phyloP scores from a whole-genome alignment of 2,797 vertebrate species.

The Spatula clypeata region DNA sequence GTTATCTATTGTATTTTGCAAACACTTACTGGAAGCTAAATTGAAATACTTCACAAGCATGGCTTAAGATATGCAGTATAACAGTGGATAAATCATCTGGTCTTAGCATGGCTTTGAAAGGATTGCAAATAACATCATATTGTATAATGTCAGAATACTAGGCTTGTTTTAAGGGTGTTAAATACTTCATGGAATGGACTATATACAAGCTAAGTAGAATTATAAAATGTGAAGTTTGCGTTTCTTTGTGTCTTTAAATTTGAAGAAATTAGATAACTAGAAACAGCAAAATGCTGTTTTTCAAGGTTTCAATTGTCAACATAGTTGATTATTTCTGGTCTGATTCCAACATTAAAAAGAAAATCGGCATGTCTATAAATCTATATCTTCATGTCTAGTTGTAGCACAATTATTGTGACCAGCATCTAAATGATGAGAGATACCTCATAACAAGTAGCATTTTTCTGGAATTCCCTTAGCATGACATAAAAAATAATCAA shows the following conservation, averaged over 20 bases:
- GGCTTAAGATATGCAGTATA: fast-evolving
- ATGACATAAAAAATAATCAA: neutral
- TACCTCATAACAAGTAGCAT: neutral
- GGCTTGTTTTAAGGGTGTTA: neutral
- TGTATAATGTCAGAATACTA: neutral
- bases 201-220: neutral
- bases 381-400: neutral
- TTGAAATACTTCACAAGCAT: neutral
- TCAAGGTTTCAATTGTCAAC: neutral
- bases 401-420: neutral
- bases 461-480: neutral
- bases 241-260: neutral
- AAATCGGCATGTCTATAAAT: fast-evolving
- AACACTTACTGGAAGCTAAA: neutral
- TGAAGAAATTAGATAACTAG: neutral
- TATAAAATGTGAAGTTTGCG: neutral
- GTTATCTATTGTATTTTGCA: neutral
- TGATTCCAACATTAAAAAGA: neutral
- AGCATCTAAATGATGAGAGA: neutral
- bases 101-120: neutral
- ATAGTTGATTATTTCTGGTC: neutral
- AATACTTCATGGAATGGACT: neutral
- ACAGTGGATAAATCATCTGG: neutral
- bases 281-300: neutral
- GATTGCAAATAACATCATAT: neutral